phyloP scores from a whole-genome alignment of 2,113 vertebrate genomes.

The Manacus vitellinus region DNA sequence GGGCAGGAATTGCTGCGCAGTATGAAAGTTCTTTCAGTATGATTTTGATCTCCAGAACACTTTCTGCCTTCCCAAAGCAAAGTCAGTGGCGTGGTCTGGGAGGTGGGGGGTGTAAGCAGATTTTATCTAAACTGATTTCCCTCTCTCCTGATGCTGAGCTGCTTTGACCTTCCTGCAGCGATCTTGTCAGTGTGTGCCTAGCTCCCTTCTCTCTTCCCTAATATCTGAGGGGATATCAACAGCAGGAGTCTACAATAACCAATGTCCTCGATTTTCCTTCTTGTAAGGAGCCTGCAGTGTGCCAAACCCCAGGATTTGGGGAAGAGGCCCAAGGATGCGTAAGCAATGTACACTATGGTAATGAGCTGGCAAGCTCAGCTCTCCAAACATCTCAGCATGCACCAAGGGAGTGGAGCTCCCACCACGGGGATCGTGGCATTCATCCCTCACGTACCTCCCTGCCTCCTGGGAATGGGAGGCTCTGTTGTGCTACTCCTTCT shows the following conservation, averaged over 20 bases:
- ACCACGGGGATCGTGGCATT: fast-evolving
- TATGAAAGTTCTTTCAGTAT: neutral
- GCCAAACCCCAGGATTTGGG: neutral
- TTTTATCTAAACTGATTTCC: neutral
- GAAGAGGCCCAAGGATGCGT: neutral
- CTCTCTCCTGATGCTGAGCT: neutral
- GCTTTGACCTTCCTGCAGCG: neutral
- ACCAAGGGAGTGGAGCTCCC: neutral
- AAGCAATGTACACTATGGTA: neutral
- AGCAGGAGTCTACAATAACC: neutral
- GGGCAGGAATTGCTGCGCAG: neutral
- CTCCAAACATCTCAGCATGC: neutral
- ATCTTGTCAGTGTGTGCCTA: neutral
- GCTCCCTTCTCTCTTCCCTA: neutral
- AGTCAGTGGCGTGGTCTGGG: neutral
- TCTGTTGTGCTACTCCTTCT: fast-evolving
- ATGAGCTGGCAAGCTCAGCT: neutral
- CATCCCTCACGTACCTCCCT: fast-evolving
- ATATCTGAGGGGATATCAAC: neutral
- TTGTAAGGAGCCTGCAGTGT: neutral
- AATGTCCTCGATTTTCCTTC: neutral
- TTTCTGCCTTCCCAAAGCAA: neutral
- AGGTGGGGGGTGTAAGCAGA: neutral
- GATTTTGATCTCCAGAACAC: neutral
- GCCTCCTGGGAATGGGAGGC: neutral